Base-by-base conservation (phyloP, 2,888 invertebrate genomes). In the Coecobrya sp. region DNA sequence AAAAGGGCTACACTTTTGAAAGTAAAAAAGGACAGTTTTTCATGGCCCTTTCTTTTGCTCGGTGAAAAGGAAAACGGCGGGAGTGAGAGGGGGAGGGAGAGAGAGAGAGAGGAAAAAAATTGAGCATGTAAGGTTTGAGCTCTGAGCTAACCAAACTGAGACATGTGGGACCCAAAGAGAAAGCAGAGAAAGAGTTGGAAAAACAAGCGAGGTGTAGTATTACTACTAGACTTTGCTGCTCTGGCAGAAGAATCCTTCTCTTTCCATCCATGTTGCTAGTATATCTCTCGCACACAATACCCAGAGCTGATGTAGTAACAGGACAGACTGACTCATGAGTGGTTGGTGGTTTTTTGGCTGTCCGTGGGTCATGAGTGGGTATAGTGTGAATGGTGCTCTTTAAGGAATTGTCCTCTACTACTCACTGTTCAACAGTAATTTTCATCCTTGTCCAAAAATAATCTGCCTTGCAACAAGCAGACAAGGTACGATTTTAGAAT, bases 301-400 rank as follows among this genome's bases (percentile, higher is more conserved):
- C 25, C 76, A 45, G 49, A 76, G 22, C 16, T 76, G 4, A 49
- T 76, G 25, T 76, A 76, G 76, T 76, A 49, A 76, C 76, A 76
- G 45, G 22, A 16, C 76, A 76, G 76, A 76, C 76, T 76, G 36
- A 49, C 45, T 76, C 76, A 25, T 13, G 76, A 76, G 11, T 27
- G 76, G 76, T 76, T 49, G 76, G 25, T 49, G 76, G 76, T 76
- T 76, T 52, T 52, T 13, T 13, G 25, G 49, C 76, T 76, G 76
- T 76, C 76, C 49, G 49, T 22, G 13, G 27, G 2, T 30, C 30
- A 7, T 22, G 73, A 36, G n/a, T 45, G 42, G 19, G 42, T 42
- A 22, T 22, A 30, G 27, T 10, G 68, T 68, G 68, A 36, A 22
- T 68, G 36, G 36, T 68, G 68, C 36, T 73, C 45, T 22, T 42